Percentiles rank a stretch among this genome's conserved stretches.
Conservation (phyloP, 2,888 invertebrate species). For the Aphrophora alni region DNA sequence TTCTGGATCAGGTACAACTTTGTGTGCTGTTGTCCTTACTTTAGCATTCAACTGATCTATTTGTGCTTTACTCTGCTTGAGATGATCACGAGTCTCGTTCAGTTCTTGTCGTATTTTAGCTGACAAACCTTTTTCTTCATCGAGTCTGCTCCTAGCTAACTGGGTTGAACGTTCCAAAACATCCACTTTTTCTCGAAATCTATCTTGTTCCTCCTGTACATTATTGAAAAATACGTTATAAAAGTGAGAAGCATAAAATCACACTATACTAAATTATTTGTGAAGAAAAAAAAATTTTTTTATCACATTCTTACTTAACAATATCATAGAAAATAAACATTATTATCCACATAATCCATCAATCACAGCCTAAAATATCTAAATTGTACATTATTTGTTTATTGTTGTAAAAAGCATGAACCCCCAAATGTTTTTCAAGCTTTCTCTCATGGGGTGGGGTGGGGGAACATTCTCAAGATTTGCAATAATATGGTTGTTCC, state of each 20-base stretch:
- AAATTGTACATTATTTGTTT: no score
- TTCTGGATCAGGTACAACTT: conserved; percentile 36
- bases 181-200: conserved; percentile 73
- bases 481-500: no score
- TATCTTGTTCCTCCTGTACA: conserved; percentile 79
- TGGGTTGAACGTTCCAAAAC: conserved; percentile 74
- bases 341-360: no score
- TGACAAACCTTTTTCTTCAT: conserved; percentile 73
- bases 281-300: no score
- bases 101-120: conserved; percentile 68
- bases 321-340: neutral
- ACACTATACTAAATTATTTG: no score
- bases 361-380: no score
- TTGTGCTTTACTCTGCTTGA: conserved; percentile 59
- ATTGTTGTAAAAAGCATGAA: no score
- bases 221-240: no score
- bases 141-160: conserved; percentile 70
- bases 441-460: no score
- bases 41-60: conserved; percentile 41
- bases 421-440: no score
- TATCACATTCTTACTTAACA: neutral
- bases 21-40: conserved; percentile 32
- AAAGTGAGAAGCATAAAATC: neutral
- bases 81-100: conserved; percentile 65
- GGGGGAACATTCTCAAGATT: no score